phyloP scores from a whole-genome alignment of 1,140 invertebrate species.

The Drosophila bocqueti region DNA sequence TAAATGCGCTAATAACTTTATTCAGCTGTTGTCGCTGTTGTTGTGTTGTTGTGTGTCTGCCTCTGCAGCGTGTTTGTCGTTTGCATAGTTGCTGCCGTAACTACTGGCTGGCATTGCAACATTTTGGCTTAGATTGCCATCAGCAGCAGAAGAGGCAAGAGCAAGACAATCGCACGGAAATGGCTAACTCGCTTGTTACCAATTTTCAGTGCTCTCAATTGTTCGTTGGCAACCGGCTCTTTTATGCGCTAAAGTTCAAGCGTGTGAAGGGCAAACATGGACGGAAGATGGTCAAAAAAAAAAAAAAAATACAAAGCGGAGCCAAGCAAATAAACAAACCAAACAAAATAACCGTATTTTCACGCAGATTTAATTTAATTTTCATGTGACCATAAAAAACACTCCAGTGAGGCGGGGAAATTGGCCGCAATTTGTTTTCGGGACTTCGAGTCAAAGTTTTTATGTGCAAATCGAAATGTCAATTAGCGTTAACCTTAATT shows the following conservation, averaged over 20 bases:
- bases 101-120: conserved; percentile 71
- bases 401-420: conserved; percentile 9
- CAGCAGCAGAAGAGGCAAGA: conserved; percentile 32
- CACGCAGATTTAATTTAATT: conserved; percentile 71
- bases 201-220: conserved; percentile 39
- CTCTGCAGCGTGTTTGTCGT: conserved; percentile 27
- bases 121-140: conserved; percentile 75
- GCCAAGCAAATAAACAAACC: conserved; percentile 33
- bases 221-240: conserved; percentile 30
- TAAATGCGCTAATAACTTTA: conserved; percentile 84
- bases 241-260: conserved; percentile 56
- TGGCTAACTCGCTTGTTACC: conserved; percentile 76
- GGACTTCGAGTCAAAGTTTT: conserved; percentile 39
- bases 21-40: conserved; percentile 55
- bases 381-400: conserved; percentile 66
- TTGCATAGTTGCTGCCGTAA: conserved; percentile 42
- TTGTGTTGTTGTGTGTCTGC: conserved; percentile 33
- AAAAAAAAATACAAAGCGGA: conserved; percentile 22
- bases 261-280: conserved; percentile 72
- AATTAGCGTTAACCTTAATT: conserved; percentile 64
- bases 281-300: conserved; percentile 23
- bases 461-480: conserved; percentile 53
- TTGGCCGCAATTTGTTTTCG: conserved; percentile 45
- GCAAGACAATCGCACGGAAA: conserved; percentile 79
- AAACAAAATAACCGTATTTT: conserved; percentile 68